A percentile compares a stretch with the other conserved stretches of the same genome.
These are phyloP conservation scores for Eurytoma californica DNA, from an alignment of 2,888 invertebrate genomes.

Conservation along the genomic window DNA sequence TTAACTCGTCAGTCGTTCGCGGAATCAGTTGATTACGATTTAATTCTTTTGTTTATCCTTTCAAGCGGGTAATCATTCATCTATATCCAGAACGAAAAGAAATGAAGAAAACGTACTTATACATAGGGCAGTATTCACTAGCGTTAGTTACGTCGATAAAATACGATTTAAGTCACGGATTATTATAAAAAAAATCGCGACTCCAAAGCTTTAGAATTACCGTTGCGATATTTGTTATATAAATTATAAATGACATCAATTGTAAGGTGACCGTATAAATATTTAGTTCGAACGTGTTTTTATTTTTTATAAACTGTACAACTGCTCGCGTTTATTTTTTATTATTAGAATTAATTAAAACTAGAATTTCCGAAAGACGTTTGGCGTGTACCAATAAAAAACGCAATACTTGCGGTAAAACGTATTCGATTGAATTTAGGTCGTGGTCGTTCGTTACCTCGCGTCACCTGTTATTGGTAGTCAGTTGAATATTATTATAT, in stretches of 20 bases:
- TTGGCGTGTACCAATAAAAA: constrained; percentile 4
- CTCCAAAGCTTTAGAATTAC: constrained; percentile 74
- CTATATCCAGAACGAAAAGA: constrained; percentile 29
- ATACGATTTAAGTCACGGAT: constrained; percentile 50
- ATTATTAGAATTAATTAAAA: constrained; percentile 9
- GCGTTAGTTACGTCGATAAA: constrained; percentile 59
- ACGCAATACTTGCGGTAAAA: constrained; percentile 27
- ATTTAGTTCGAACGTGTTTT: constrained; percentile 26
- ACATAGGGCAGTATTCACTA: constrained; percentile 73
- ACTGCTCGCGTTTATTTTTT: constrained; percentile 16
- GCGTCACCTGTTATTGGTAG: constrained; percentile 52
- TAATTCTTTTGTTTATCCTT: constrained; percentile 6
- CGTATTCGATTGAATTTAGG: constrained; percentile 28
- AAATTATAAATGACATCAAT: constrained; percentile 51
- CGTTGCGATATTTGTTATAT: constrained; percentile 61
- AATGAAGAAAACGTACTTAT: constrained; percentile 69
- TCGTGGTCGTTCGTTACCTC: constrained; percentile 47
- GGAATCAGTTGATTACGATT: constrained; percentile 21
- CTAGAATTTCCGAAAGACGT: constrained; percentile 18
- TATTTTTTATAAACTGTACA: constrained; percentile 30
- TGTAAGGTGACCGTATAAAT: constrained; percentile 43
- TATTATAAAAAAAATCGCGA: constrained; percentile 60
- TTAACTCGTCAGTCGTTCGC: constrained; percentile 35
- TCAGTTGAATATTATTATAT: constrained; percentile 54
- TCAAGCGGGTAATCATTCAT: constrained; percentile 20